Percentiles rank a stretch among this genome's conserved stretches.
phyloP scores from a whole-genome alignment of 2,113 vertebrate genomes.

The Xyrauchen texanus region DNA sequence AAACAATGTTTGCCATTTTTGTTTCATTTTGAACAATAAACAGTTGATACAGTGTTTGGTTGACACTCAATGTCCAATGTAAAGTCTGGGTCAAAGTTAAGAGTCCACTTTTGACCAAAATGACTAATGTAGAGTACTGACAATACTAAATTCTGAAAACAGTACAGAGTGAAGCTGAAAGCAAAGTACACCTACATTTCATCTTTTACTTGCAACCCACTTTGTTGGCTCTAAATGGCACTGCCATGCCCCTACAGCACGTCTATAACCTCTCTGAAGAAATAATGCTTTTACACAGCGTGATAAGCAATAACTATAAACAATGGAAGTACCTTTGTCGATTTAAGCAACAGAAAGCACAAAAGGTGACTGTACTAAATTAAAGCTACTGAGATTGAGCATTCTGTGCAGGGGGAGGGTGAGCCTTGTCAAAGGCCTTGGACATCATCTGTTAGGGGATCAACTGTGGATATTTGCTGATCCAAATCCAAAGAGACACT shows the following conservation, averaged over 20 bases:
- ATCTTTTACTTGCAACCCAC: constrained; percentile 3
- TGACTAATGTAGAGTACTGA: background rate
- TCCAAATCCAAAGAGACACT: constrained; percentile 67
- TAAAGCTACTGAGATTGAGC: constrained; percentile 58
- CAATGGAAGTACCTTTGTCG: background rate
- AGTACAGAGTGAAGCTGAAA: background rate
- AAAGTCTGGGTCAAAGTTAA: too few relatives aligned
- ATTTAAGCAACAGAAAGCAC: constrained; percentile 12
- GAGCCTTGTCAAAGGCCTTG: constrained; percentile 60
- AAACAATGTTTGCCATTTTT: too few relatives aligned
- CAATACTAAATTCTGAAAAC: background rate
- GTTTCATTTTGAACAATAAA: too few relatives aligned
- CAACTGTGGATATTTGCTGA: constrained; percentile 73
- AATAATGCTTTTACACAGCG: background rate
- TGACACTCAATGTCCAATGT: too few relatives aligned
- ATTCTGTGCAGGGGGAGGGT: constrained; percentile 67
- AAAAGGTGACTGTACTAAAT: constrained; percentile 63
- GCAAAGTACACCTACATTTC: constrained; percentile 8
- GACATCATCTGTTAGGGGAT: constrained; percentile 62
- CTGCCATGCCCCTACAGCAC: background rate
- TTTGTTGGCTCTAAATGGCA: constrained; percentile 19
- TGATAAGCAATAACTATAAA: background rate
- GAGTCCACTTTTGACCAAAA: too few relatives aligned
- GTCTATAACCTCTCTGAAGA: background rate
- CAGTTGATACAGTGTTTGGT: too few relatives aligned